phyloP scores from a whole-genome alignment of 2,888 invertebrate genomes.

The Colletes collaris region DNA sequence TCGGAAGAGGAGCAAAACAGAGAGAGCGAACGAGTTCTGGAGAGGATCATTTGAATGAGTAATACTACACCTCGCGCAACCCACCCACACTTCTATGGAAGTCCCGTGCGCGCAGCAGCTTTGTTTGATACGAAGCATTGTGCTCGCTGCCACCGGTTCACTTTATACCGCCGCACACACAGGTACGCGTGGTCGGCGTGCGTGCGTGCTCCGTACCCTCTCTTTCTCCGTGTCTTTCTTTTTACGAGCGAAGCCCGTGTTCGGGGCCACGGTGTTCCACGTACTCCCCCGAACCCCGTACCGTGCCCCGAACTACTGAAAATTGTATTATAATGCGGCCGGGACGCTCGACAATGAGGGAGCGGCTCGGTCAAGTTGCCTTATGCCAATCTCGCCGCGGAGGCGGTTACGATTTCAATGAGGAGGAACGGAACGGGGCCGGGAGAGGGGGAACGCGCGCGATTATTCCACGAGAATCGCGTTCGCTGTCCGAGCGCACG shows the following conservation, averaged over 20 bases:
- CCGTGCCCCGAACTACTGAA: constrained; percentile 74
- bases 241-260: constrained; percentile 24
- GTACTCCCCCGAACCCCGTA: constrained; percentile 16
- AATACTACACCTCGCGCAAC: constrained; percentile 82
- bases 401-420: constrained; percentile 79
- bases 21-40: constrained; percentile 59
- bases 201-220: constrained; percentile 45
- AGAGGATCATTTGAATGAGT: constrained; percentile 83
- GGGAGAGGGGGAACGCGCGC: constrained; percentile 4
- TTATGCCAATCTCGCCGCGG: constrained; percentile 80
- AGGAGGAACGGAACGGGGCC: constrained; percentile 50
- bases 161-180: constrained; percentile 76
- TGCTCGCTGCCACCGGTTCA: constrained; percentile 81
- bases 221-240: constrained; percentile 26
- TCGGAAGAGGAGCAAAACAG: constrained; percentile 43
- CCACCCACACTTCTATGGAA: constrained; percentile 80
- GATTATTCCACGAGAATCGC: not conserved
- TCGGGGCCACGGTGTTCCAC: constrained; percentile 15
- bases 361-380: constrained; percentile 79
- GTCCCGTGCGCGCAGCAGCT: constrained; percentile 78
- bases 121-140: constrained; percentile 82
- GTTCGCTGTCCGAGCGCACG: no score
- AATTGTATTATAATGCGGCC: constrained; percentile 81
- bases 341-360: constrained; percentile 77
- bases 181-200: constrained; percentile 60